Percentiles rank a stretch among this genome's conserved stretches.
Evolutionary conservation across 2,797 vertebrate species (phyloP).

Genomic region (Crenuchus spilurus): DNA sequence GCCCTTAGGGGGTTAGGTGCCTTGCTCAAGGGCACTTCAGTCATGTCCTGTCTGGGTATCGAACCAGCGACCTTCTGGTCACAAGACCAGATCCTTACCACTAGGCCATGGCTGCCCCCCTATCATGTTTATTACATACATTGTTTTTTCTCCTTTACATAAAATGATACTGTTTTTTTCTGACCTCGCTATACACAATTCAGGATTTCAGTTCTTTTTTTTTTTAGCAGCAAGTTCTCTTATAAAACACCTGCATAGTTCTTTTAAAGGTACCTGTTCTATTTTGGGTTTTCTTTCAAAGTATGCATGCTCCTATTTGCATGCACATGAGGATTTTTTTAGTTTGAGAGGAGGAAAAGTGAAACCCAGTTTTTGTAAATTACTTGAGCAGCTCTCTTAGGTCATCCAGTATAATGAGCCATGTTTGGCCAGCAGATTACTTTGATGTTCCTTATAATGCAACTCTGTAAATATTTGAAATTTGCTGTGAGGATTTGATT

Average conservation of each 20-base stretch:
- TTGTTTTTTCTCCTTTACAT: too few relatives aligned
- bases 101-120: too few relatives aligned
- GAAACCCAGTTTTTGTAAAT: slow-evolving; percentile 47
- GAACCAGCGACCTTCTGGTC: too few relatives aligned
- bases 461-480: too few relatives aligned
- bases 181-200: background rate
- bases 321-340: background rate
- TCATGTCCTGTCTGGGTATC: too few relatives aligned
- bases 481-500: too few relatives aligned
- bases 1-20: too few relatives aligned
- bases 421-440: background rate
- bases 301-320: background rate
- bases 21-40: too few relatives aligned
- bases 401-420: slow-evolving; percentile 21
- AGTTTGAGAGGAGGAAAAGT: slow-evolving; percentile 8
- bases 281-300: slow-evolving; percentile 22
- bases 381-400: slow-evolving; percentile 24
- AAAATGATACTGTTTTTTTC: too few relatives aligned
- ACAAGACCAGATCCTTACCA: too few relatives aligned
- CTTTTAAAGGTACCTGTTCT: background rate
- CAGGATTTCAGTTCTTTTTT: background rate
- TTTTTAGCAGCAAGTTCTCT: too few relatives aligned
- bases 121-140: too few relatives aligned
- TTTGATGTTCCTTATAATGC: slow-evolving; percentile 40
- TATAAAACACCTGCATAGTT: background rate